Evolutionary conservation across 2,113 vertebrate genomes (phyloP).

Genomic region (Danionella cerebrum): DNA sequence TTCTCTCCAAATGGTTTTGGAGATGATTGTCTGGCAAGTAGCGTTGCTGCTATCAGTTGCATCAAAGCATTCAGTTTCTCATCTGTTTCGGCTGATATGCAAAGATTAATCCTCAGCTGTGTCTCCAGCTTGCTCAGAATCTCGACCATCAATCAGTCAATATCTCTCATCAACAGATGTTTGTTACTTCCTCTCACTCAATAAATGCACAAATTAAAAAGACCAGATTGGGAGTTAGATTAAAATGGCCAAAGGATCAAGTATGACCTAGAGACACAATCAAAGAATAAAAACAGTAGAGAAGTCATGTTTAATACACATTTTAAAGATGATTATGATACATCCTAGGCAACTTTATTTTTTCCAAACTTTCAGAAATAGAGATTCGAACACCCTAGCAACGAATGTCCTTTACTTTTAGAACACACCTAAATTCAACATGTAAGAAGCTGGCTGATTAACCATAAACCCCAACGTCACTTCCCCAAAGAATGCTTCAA

Average conservation of each 20-base stretch:
- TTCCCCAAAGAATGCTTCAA: too few species aligned
- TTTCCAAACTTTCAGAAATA: too few species aligned
- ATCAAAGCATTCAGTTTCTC: conserved; percentile 26
- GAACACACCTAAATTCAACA: too few species aligned
- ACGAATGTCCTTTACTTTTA: too few species aligned
- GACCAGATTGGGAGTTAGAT: neutral
- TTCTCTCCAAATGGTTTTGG: conserved; percentile 13
- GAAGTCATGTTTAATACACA: too few species aligned
- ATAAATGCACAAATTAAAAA: conserved; percentile 12
- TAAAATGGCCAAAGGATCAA: neutral
- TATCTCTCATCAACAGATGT: conserved; percentile 20
- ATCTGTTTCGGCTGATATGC: conserved; percentile 32
- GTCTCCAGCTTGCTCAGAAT: conserved; percentile 14
- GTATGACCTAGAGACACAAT: neutral
- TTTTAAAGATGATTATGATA: neutral
- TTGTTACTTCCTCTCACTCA: conserved; percentile 9
- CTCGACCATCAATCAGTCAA: conserved; percentile 34
- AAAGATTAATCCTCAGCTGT: conserved; percentile 34
- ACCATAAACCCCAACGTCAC: too few species aligned
- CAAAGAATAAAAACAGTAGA: neutral
- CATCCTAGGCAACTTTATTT: too few species aligned
- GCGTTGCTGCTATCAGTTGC: conserved; percentile 21
- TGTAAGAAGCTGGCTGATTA: too few species aligned
- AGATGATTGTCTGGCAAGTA: neutral
- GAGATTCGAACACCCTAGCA: too few species aligned